Evolutionary conservation across 2,888 invertebrate genomes (phyloP).

Genomic region (Eurytoma californica): DNA sequence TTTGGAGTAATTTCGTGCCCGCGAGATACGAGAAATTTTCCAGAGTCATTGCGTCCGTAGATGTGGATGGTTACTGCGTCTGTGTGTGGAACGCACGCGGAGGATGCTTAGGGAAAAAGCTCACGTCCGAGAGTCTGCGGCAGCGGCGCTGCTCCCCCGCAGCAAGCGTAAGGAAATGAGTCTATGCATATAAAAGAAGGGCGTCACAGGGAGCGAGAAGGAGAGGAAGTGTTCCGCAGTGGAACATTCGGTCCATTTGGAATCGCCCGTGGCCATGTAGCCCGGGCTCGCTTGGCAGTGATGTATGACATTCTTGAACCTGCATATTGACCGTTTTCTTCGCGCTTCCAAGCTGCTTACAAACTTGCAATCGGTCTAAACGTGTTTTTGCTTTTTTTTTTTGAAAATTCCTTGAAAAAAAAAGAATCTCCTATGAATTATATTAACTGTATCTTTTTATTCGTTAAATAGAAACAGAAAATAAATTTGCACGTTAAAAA

Average conservation of each 20-base stretch:
- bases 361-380: no score
- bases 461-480: no score
- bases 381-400: no score
- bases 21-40: not conserved
- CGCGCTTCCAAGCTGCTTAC: no score
- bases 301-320: slow-evolving; percentile 66
- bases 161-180: slow-evolving; percentile 71
- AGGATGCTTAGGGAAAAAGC: slow-evolving; percentile 40
- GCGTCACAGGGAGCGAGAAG: slow-evolving; percentile 54
- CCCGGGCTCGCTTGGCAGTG: slow-evolving; percentile 62
- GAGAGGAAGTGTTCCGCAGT: slow-evolving; percentile 59
- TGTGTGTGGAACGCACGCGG: not conserved
- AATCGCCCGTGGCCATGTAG: slow-evolving; percentile 62
- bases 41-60: not conserved
- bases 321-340: slow-evolving; percentile 60
- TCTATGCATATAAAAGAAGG: slow-evolving; percentile 73
- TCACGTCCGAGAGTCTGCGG: slow-evolving; percentile 40
- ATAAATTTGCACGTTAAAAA: no score
- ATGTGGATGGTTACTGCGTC: not conserved
- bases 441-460: no score
- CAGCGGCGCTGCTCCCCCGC: not conserved
- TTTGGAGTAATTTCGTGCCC: slow-evolving; percentile 14
- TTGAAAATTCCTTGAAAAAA: no score
- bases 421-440: no score
- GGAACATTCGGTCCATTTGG: slow-evolving; percentile 67